Conservation (phyloP, 2,888 invertebrate species). For the Shargacucullia verbasci region DNA sequence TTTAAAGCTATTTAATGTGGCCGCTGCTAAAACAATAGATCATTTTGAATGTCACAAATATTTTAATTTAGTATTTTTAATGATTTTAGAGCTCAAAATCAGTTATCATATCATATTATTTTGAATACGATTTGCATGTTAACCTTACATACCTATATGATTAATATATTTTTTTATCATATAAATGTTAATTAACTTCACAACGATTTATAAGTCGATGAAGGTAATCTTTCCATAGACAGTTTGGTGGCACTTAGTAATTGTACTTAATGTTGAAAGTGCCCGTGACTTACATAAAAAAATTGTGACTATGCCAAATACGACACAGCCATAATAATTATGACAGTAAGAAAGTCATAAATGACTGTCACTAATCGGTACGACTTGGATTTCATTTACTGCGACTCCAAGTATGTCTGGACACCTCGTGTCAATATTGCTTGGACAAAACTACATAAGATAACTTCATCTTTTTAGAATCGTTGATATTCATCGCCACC, state of each 20-base stretch:
- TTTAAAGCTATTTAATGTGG: slow-evolving; percentile 20
- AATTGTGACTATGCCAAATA: slow-evolving; percentile 9
- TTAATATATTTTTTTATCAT: slow-evolving; percentile 23
- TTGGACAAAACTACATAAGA: not conserved
- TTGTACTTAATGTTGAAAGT: slow-evolving; percentile 26
- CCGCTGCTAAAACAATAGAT: slow-evolving; percentile 25
- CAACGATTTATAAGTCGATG: slow-evolving; percentile 39
- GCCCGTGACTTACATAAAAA: not conserved
- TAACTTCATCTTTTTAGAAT: slow-evolving; percentile 37
- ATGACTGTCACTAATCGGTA: not conserved
- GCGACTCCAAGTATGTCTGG: not conserved
- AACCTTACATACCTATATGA: slow-evolving; percentile 20
- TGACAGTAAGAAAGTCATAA: not conserved
- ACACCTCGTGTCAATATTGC: not conserved
- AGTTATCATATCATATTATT: slow-evolving; percentile 30
- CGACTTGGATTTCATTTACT: not conserved
- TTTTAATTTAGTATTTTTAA: slow-evolving; percentile 22
- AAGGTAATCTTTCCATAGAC: slow-evolving; percentile 19
- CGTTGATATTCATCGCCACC: slow-evolving; percentile 48
- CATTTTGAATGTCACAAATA: slow-evolving; percentile 46
- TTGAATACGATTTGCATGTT: slow-evolving; percentile 25
- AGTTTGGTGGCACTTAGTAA: slow-evolving; percentile 5
- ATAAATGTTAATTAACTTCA: slow-evolving; percentile 27
- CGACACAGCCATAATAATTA: slow-evolving; percentile 29
- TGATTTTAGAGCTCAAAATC: slow-evolving; percentile 44